Evolutionary conservation across 1,140 invertebrate species (phyloP).

Genomic region (Rhopalosiphum padi): DNA sequence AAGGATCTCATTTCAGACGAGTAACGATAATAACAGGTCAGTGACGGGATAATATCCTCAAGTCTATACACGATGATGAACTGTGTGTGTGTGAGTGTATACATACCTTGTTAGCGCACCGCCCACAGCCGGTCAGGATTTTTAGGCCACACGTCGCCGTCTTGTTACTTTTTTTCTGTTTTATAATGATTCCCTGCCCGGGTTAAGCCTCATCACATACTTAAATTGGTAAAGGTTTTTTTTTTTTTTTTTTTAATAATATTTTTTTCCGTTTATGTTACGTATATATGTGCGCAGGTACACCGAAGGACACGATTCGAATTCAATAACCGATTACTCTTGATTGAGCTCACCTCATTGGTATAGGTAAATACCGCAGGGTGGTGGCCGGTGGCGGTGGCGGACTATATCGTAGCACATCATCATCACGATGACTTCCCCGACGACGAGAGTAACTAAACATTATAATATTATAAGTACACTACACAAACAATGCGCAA

Average conservation of each 20-base stretch:
- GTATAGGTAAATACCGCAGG: neutral
- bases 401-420: neutral
- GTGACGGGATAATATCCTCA: conserved; percentile 56
- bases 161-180: conserved; percentile 33
- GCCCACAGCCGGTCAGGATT: conserved; percentile 57
- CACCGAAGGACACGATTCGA: conserved; percentile 43
- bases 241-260: conserved; percentile 32
- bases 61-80: neutral
- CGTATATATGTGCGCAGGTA: neutral
- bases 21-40: conserved; percentile 56
- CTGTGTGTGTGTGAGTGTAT: neutral
- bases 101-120: conserved; percentile 55
- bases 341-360: conserved; percentile 8
- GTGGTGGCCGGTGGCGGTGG: neutral
- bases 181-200: conserved; percentile 26
- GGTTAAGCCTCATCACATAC: conserved; percentile 44
- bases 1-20: conserved; percentile 57
- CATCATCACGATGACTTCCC: neutral
- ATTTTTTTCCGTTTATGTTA: conserved; percentile 24
- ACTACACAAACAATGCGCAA: conserved; percentile 9
- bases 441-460: neutral
- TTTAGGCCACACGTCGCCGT: conserved; percentile 56
- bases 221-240: conserved; percentile 50
- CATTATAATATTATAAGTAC: neutral
- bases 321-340: conserved; percentile 57